phyloP scores from a whole-genome alignment of 2,113 vertebrate genomes.

The Cyanoderma ruficeps region DNA sequence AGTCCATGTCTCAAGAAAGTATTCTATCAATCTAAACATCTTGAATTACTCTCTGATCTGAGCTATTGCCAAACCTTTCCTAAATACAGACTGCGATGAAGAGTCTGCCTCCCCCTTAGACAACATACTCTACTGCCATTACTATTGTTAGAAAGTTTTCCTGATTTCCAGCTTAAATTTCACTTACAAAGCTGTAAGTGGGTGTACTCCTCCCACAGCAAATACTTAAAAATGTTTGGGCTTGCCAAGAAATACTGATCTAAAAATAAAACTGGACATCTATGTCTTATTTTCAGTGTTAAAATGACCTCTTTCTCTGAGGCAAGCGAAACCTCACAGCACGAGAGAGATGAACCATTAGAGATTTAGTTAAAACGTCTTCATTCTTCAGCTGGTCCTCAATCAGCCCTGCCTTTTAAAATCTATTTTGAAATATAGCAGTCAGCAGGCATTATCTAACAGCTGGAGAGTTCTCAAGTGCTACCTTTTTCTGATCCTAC shows the following conservation, averaged over 20 bases:
- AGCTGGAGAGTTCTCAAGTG: background rate
- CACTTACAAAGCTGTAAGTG: background rate
- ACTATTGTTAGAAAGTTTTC: conserved; percentile 26
- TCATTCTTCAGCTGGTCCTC: background rate
- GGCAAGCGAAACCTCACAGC: background rate
- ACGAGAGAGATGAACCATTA: background rate
- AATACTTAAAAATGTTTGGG: background rate
- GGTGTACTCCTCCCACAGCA: background rate
- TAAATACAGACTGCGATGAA: background rate
- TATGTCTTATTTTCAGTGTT: background rate
- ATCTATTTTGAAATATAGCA: background rate
- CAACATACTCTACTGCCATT: background rate
- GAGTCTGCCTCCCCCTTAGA: background rate
- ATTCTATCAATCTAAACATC: background rate
- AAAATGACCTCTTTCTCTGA: background rate
- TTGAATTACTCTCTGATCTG: background rate
- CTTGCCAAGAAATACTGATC: background rate
- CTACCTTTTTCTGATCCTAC: background rate
- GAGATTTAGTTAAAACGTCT: background rate
- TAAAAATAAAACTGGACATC: background rate
- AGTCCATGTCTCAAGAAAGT: background rate
- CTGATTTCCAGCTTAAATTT: conserved; percentile 6
- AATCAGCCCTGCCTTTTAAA: background rate
- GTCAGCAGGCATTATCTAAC: background rate
- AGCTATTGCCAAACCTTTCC: background rate